phyloP scores from a whole-genome alignment of 2,888 invertebrate species.

The Slavum lentiscoides region DNA sequence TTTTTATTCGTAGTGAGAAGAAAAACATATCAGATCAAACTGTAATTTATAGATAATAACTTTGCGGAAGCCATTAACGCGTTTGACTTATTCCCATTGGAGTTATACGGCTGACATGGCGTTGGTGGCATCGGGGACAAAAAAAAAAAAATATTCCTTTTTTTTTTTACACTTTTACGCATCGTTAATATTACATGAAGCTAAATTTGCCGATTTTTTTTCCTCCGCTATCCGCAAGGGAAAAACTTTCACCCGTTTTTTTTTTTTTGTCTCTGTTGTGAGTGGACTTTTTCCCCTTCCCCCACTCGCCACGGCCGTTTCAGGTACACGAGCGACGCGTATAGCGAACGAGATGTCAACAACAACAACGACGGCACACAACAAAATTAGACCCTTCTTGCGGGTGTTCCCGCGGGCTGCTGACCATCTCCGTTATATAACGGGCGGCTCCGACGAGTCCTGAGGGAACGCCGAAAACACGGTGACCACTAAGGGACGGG shows the following conservation, averaged over 20 bases:
- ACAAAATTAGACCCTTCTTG: conserved; percentile 52
- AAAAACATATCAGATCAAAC: not conserved
- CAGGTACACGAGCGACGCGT: conserved; percentile 35
- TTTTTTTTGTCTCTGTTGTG: conserved; percentile 14
- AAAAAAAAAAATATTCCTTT: conserved; percentile 15
- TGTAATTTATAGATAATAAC: conserved; percentile 48
- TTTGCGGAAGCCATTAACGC: conserved; percentile 46
- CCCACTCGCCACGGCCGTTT: not conserved
- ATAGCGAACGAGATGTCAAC: conserved; percentile 51
- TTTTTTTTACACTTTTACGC: conserved; percentile 26
- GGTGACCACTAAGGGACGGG: conserved; percentile 44
- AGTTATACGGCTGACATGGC: conserved; percentile 9
- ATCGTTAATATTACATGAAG: conserved; percentile 51
- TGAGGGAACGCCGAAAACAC: conserved; percentile 51
- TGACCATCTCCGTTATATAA: conserved; percentile 46
- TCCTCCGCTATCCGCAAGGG: conserved; percentile 22
- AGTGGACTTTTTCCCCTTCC: conserved; percentile 29
- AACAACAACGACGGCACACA: conserved; percentile 39
- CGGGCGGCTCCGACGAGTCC: conserved; percentile 42
- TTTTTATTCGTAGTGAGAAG: too few relatives aligned
- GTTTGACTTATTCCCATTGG: conserved; percentile 45
- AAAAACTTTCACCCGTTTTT: conserved; percentile 49
- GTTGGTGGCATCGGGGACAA: not conserved
- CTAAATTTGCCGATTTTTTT: conserved; percentile 48
- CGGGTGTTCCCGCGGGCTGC: conserved; percentile 49